phyloP scores from a whole-genome alignment of 1,140 invertebrate genomes.

The Hylaeus anthracinus region DNA sequence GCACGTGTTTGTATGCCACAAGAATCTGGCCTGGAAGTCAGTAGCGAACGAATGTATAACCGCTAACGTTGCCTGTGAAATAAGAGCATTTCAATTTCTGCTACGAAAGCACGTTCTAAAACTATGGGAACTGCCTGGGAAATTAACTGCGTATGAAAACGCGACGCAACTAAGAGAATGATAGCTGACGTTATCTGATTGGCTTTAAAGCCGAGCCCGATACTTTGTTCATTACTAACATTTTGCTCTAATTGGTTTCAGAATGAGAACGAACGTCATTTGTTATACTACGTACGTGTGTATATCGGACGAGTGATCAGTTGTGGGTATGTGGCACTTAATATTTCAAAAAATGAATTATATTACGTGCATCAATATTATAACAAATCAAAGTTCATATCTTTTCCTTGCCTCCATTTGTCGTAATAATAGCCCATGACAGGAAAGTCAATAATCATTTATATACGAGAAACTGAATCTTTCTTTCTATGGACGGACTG shows the following conservation, averaged over 20 bases:
- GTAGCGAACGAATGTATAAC: conserved; percentile 22
- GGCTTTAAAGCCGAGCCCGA: conserved; percentile 1
- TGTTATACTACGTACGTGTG: too few species aligned
- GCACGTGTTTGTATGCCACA: conserved; percentile 3
- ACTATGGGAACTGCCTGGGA: conserved; percentile 23
- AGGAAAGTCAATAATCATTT: too few species aligned
- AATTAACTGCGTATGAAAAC: conserved; percentile 31
- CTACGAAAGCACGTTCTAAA: conserved; percentile 50
- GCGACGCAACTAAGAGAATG: conserved; percentile 30
- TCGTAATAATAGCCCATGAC: too few species aligned
- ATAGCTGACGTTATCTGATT: conserved; percentile 35
- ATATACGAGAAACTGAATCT: too few species aligned
- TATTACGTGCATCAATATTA: too few species aligned
- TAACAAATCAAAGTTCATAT: too few species aligned
- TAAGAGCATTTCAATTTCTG: conserved; percentile 53
- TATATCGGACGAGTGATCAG: too few species aligned
- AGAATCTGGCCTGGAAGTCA: conserved; percentile 36
- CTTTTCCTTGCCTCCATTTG: too few species aligned
- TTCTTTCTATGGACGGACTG: too few species aligned
- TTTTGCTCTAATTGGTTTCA: conserved; percentile 8
- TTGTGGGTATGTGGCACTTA: too few species aligned
- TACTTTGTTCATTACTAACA: conserved; percentile 17
- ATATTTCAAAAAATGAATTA: too few species aligned
- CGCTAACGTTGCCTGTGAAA: conserved; percentile 32
- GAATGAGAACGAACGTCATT: background rate